A percentile compares a stretch with the other conserved stretches of the same genome.
These are phyloP conservation scores for Pelochelys cantorii DNA, from an alignment of 2,797 vertebrate genomes.

Conservation along the genomic window DNA sequence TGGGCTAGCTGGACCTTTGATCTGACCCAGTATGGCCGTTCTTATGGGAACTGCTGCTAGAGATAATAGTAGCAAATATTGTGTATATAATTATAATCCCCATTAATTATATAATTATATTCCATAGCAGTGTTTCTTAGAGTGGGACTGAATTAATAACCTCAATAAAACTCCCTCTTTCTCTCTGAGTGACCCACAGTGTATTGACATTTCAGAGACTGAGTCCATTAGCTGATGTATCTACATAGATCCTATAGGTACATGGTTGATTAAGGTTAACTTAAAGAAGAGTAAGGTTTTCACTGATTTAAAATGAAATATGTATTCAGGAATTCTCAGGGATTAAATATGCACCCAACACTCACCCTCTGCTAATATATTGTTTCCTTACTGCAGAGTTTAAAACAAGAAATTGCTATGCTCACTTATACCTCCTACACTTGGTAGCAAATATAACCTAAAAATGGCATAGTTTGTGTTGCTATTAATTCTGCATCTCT, in stretches of 20 bases:
- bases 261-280: constrained; percentile 34
- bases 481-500: constrained; percentile 33
- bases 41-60: neutral
- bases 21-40: too few relatives aligned
- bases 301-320: constrained; percentile 52
- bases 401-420: constrained; percentile 14
- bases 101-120: constrained; percentile 53
- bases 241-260: constrained; percentile 40
- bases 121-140: constrained; percentile 46
- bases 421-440: constrained; percentile 1
- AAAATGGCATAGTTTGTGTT: constrained; percentile 7
- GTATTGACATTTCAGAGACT: constrained; percentile 29
- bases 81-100: constrained; percentile 41
- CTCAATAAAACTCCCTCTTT: constrained; percentile 56
- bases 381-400: neutral
- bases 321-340: constrained; percentile 1
- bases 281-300: constrained; percentile 35
- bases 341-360: constrained; percentile 16
- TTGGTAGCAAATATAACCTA: constrained; percentile 38
- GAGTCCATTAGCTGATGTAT: constrained; percentile 50
- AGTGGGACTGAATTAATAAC: constrained; percentile 32
- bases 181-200: constrained; percentile 50
- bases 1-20: too few relatives aligned
- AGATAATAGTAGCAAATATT: neutral
- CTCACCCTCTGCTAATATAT: neutral